Conservation (phyloP, 2,888 invertebrate genomes). For the Parnassius orleans region DNA sequence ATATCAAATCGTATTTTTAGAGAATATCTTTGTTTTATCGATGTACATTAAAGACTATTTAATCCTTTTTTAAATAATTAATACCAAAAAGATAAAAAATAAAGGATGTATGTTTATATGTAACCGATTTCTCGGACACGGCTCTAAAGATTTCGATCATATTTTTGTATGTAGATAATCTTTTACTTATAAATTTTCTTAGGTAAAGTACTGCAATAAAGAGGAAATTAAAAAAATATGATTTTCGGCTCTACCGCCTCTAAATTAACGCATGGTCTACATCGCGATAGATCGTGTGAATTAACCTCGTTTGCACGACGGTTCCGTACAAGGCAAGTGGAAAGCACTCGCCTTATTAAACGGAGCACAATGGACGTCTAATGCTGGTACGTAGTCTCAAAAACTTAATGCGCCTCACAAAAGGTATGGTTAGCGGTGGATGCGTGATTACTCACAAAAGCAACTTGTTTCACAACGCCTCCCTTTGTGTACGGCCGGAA, state of each 20-base stretch:
- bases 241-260: conserved; percentile 6
- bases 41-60: too few relatives aligned
- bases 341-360: conserved; percentile 59
- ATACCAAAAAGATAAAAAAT: too few relatives aligned
- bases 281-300: conserved; percentile 47
- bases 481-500: conserved; percentile 8
- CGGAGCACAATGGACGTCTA: conserved; percentile 50
- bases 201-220: too few relatives aligned
- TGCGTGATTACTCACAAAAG: conserved; percentile 32
- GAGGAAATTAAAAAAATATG: neutral
- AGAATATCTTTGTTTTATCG: too few relatives aligned
- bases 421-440: conserved; percentile 29
- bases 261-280: conserved; percentile 8
- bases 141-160: too few relatives aligned
- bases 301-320: conserved; percentile 52
- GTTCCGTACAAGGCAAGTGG: conserved; percentile 50
- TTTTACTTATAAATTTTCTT: too few relatives aligned
- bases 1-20: too few relatives aligned
- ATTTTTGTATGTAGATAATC: too few relatives aligned
- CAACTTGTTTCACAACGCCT: conserved; percentile 23
- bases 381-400: conserved; percentile 33
- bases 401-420: conserved; percentile 30
- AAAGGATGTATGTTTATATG: too few relatives aligned
- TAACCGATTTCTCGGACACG: too few relatives aligned
- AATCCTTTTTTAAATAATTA: too few relatives aligned